Conservation (phyloP, 2,113 vertebrate genomes). For the Epinephelus cyanopodus region DNA sequence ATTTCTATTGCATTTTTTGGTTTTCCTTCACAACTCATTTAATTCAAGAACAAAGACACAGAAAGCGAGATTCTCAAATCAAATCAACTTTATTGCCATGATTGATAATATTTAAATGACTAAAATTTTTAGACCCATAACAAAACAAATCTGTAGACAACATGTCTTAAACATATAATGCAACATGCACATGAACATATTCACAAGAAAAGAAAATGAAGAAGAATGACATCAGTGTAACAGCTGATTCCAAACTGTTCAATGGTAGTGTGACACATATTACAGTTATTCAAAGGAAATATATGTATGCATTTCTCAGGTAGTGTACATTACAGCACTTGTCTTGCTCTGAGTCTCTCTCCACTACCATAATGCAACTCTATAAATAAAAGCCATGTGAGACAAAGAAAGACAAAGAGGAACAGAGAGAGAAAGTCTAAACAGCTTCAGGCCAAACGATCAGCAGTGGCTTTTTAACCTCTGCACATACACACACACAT, state of each 20-base stretch:
- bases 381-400: conserved; percentile 2
- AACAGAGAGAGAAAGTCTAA: conserved; percentile 4
- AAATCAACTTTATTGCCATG: not conserved
- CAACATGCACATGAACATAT: no score
- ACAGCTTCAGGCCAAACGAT: conserved; percentile 18
- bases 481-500: conserved; percentile 6
- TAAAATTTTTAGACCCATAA: no score
- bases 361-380: not conserved
- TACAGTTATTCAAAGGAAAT: not conserved
- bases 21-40: not conserved
- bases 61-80: not conserved
- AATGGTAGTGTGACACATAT: no score
- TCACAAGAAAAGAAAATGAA: no score
- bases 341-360: not conserved
- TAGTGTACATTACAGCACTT: not conserved
- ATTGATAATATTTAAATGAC: not conserved
- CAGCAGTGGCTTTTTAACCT: conserved; percentile 6
- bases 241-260: no score
- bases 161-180: no score
- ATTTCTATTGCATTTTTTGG: no score
- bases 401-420: conserved; percentile 8
- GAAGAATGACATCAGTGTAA: no score
- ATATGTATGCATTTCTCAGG: not conserved
- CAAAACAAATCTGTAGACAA: no score
- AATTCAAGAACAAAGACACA: not conserved